phyloP scores from a whole-genome alignment of 2,888 invertebrate species.

The Lamellibrachia columna region DNA sequence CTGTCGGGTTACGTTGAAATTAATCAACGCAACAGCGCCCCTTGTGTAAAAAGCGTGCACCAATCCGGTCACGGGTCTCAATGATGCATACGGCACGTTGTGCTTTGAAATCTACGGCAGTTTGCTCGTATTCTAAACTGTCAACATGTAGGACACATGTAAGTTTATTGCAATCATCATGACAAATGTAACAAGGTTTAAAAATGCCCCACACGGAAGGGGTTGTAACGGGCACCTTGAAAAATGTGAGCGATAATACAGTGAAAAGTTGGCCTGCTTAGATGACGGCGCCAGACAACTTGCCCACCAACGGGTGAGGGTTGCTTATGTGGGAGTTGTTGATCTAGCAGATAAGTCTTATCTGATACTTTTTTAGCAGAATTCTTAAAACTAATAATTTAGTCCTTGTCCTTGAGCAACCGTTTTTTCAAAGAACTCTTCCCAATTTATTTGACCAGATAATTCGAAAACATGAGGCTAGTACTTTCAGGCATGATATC shows the following conservation, averaged over 20 bases:
- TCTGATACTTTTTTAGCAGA: too few species aligned
- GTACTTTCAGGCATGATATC: too few species aligned
- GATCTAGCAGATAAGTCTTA: too few species aligned
- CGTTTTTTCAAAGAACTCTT: too few species aligned
- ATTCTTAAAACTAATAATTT: too few species aligned
- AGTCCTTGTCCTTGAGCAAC: too few species aligned
- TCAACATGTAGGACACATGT: slow-evolving; percentile 10
- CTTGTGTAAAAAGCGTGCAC: background rate
- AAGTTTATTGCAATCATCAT: background rate
- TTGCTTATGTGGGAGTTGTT: too few species aligned
- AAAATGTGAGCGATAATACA: background rate
- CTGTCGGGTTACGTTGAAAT: background rate
- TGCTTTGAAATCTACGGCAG: background rate
- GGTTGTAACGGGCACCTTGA: background rate
- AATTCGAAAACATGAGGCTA: too few species aligned
- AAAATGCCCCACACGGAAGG: background rate
- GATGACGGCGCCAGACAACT: background rate
- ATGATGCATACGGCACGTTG: slow-evolving; percentile 6
- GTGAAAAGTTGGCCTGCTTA: background rate
- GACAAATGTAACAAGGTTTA: background rate
- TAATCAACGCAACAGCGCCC: background rate
- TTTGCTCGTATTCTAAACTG: background rate
- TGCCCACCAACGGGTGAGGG: background rate
- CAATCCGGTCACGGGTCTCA: background rate
- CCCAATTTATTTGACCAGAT: too few species aligned